These are phyloP conservation scores for Nematopogon swammerdamellus DNA, from an alignment of 2,888 invertebrate species.

Conservation along the genomic window DNA sequence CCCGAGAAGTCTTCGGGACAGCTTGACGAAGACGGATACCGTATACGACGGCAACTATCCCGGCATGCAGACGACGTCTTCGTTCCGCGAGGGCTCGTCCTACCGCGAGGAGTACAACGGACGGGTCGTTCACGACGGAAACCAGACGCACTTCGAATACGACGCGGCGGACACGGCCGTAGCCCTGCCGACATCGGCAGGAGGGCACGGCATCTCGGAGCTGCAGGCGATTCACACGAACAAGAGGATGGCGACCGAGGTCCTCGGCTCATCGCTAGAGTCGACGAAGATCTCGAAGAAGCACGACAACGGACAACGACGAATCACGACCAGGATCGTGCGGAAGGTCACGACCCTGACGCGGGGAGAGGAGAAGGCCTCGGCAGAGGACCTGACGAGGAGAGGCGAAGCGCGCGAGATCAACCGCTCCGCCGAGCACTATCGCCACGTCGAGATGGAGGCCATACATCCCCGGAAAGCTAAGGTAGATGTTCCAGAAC, in stretches of 20 bases:
- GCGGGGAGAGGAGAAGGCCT: slow-evolving; percentile 78
- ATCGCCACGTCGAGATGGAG: slow-evolving; percentile 56
- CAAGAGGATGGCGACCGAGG: slow-evolving; percentile 79
- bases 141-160: slow-evolving; percentile 51
- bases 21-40: slow-evolving; percentile 45
- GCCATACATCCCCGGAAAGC: slow-evolving; percentile 67
- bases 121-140: slow-evolving; percentile 43
- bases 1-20: slow-evolving; percentile 52
- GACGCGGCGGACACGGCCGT: slow-evolving; percentile 35
- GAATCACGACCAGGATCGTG: slow-evolving; percentile 83
- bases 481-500: slow-evolving; percentile 59
- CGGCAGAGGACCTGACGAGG: slow-evolving; percentile 66
- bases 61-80: slow-evolving; percentile 39
- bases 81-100: slow-evolving; percentile 39
- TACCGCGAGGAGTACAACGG: slow-evolving; percentile 45
- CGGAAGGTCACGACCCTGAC: slow-evolving; percentile 86
- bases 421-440: slow-evolving; percentile 54
- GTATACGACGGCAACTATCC: slow-evolving; percentile 49
- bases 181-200: slow-evolving; percentile 41
- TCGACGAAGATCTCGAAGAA: slow-evolving; percentile 79
- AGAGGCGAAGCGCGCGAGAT: slow-evolving; percentile 53
- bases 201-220: slow-evolving; percentile 46
- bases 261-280: slow-evolving; percentile 80
- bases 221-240: slow-evolving; percentile 79
- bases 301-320: slow-evolving; percentile 73